Evolutionary conservation across 2,113 vertebrate species (phyloP), one percentile per base, ranked within the genome.

Genomic region (Toxostoma redivivum): DNA sequence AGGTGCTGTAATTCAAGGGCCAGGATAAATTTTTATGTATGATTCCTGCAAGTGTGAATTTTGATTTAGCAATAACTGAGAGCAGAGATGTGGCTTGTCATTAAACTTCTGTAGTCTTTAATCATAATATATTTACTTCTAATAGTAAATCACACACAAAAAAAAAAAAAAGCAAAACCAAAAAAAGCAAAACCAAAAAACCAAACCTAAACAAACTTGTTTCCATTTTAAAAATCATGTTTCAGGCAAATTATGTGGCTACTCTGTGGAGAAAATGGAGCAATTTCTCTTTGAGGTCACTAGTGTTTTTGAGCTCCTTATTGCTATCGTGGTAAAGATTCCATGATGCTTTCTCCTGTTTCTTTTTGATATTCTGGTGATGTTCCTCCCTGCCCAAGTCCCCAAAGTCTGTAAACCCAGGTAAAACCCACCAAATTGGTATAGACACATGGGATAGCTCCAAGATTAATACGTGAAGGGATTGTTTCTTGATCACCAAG

Each of bases 281-380:
- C 5, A 62, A 7, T 11, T 5, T 47, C 20, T 57, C 7, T 38
- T 56, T 4, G 7, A 82, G 15, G 4, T 38, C 24, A 22, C 22
- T 25, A 83, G 15, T 69, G 12, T 44, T 64, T 94, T 53, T 62
- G 11, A 82, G 6, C 31, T 71, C 13, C 11, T 67, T 24, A 15
- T 23, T n/a, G 12, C 6, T 45, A 0, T 10, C 1, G 0, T 33
- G 42, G 22, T 44, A 35, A 33, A 40, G 33, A 38, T 23, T 60
- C 24, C 30, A 12, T 37, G 28, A 21, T 30, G 15, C 4, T 60
- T 83, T 31, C 8, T 69, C 12, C 28, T 18, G 2, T 31, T 64
- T 57, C 4, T 56, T 84, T 66, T 57, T 16, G 2, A 31, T 33
- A 50, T 47, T 79, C 38, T 88, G 33, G 5, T 76, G 11, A 1